These are phyloP conservation scores for Monopterus albus DNA, from an alignment of 2,113 vertebrate genomes.

Conservation along the genomic window DNA sequence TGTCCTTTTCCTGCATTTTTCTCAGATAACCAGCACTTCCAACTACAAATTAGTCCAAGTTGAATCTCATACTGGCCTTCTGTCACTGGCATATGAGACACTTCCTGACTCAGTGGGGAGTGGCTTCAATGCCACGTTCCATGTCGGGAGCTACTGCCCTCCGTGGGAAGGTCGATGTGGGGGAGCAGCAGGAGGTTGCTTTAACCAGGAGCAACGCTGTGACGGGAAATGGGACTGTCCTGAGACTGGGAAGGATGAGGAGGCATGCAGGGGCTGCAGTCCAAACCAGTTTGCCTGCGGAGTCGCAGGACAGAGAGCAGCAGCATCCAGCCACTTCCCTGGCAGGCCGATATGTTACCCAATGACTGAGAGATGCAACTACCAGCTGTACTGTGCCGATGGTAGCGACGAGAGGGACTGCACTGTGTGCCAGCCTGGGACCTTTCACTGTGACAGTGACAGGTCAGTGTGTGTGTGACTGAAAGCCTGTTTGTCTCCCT, in stretches of 20 bases:
- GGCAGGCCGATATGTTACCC: conserved; percentile 83
- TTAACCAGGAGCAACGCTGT: conserved; percentile 83
- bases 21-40: conserved; percentile 82
- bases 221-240: conserved; percentile 90
- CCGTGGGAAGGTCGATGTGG: conserved; percentile 88
- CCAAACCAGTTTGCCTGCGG: conserved; percentile 85
- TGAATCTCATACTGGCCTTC: conserved; percentile 85
- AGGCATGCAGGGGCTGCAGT: conserved; percentile 83
- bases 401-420: conserved; percentile 89
- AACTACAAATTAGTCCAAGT: conserved; percentile 86
- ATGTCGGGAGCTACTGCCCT: conserved; percentile 87
- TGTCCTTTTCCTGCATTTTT: conserved; percentile 47
- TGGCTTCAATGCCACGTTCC: conserved; percentile 91
- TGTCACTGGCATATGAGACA: conserved; percentile 81
- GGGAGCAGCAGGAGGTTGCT: conserved; percentile 83
- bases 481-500: too few relatives aligned
- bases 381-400: conserved; percentile 89
- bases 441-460: conserved; percentile 89
- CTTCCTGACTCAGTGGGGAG: conserved; percentile 67
- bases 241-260: conserved; percentile 86
- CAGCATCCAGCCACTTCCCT: conserved; percentile 22
- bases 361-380: conserved; percentile 87
- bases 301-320: conserved; percentile 53
- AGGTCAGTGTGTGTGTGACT: conserved; percentile 74
- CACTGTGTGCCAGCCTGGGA: conserved; percentile 87